Evolutionary conservation across 2,797 vertebrate genomes (phyloP), one percentile per base, ranked within the genome.

Genomic region (Clarias pachynema): DNA sequence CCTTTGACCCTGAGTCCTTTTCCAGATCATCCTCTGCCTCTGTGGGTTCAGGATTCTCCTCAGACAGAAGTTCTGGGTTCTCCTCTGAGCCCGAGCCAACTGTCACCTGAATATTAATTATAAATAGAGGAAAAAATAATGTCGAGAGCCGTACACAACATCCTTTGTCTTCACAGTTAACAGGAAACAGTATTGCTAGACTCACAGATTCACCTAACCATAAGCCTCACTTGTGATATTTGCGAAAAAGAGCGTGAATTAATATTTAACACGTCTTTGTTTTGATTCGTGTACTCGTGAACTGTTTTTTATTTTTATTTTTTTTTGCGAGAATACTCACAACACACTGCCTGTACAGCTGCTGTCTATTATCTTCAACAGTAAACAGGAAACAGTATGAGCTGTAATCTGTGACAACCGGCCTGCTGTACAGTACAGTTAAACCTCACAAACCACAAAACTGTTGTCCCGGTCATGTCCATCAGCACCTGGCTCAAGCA

Each of bases 1-100:
- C 94, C 93, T 94, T 94, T 90, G 93, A 94, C 75, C 91, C 92
- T 0, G 89, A 91, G 24, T 94, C 93, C 83, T 89, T 93, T 82
- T 94, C 92, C 81, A 90, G 82, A 37, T 94, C 92, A 24, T 94
- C 93, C 40, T 94, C 92, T 63, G 68, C 53, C 40, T 89, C 85
- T 75, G 87, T 88, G 15, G 82, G 88, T 1, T 74, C 70, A 1
- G 83, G 88, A 3, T 85, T 56, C 9, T 92, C 91, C 56, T 88
- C 92, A 24, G 60, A 24, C 16, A 73, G 87, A 57, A 73, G 22
- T 37, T 31, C 86, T 1, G 85, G 86, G 75, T 57, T 78, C 37
- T 83, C 85, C 34, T 40, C 24, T 24, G 79, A 87, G 75, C 60
- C 37, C 12, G 60, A 31, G 31, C 84, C 40, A 62, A 81, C 88